These are phyloP conservation scores for Sphaerophoria taeniata DNA, from an alignment of 2,888 invertebrate species.

Conservation along the genomic window DNA sequence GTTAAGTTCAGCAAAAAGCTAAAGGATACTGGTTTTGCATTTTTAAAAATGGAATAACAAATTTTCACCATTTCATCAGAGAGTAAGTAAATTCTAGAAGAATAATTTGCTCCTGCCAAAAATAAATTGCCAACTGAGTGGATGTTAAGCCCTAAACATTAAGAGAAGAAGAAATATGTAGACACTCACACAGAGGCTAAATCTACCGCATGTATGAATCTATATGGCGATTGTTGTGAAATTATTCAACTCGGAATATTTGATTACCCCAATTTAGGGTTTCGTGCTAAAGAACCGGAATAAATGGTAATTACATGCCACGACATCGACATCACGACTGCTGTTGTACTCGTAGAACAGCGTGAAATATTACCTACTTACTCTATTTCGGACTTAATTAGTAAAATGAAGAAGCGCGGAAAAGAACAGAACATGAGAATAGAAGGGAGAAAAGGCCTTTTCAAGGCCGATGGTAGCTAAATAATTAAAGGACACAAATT, in stretches of 20 bases:
- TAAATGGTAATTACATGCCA: slow-evolving; percentile 37
- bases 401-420: slow-evolving; percentile 6
- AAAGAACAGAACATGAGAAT: background rate
- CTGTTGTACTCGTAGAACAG: background rate
- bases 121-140: slow-evolving; percentile 17
- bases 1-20: too few relatives aligned
- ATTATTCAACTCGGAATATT: slow-evolving; percentile 33
- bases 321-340: background rate
- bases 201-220: slow-evolving; percentile 16
- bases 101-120: slow-evolving; percentile 17
- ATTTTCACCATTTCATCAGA: slow-evolving; percentile 9
- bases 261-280: slow-evolving; percentile 34
- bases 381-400: slow-evolving; percentile 31
- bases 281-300: slow-evolving; percentile 38
- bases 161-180: background rate
- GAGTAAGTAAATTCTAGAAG: slow-evolving; percentile 2
- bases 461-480: background rate
- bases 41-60: background rate
- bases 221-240: slow-evolving; percentile 19
- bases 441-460: background rate
- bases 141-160: background rate
- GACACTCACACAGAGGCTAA: background rate
- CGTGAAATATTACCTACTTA: slow-evolving; percentile 26
- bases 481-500: slow-evolving; percentile 25
- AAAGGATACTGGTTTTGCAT: too few relatives aligned